Conservation (phyloP, 1,140 invertebrate genomes). For the Tenebrio molitor region DNA sequence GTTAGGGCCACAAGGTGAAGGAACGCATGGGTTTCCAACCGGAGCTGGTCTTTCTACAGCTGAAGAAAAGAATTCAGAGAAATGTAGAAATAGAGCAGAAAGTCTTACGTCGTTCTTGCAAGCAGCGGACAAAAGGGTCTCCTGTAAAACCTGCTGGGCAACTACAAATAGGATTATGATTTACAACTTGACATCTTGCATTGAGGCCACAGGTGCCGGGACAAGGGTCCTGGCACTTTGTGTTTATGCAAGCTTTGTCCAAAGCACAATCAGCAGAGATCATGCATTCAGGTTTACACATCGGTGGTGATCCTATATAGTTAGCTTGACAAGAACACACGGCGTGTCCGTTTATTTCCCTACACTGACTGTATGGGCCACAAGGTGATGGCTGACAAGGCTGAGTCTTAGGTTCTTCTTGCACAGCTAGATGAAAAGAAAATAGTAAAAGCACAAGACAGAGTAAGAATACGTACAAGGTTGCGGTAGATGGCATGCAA, state of each 20-base stretch:
- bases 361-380: conserved; percentile 78
- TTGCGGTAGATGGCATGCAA: conserved; percentile 72
- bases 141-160: conserved; percentile 78
- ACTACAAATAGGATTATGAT: conserved; percentile 77
- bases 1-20: conserved; percentile 77
- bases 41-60: conserved; percentile 61
- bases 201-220: conserved; percentile 76
- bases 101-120: conserved; percentile 69
- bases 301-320: conserved; percentile 74
- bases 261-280: conserved; percentile 73
- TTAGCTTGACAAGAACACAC: conserved; percentile 75
- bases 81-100: not conserved
- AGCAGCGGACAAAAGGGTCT: conserved; percentile 81
- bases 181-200: conserved; percentile 78
- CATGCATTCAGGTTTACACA: conserved; percentile 75
- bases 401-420: conserved; percentile 67
- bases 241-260: conserved; percentile 73
- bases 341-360: conserved; percentile 71
- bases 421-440: conserved; percentile 31
- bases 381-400: conserved; percentile 81
- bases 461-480: conserved; percentile 66
- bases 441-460: conserved; percentile 33
- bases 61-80: conserved; percentile 6
- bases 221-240: conserved; percentile 76
- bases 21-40: conserved; percentile 70